Conservation (phyloP, 1,140 invertebrate genomes). For the Platorchestia sp. region DNA sequence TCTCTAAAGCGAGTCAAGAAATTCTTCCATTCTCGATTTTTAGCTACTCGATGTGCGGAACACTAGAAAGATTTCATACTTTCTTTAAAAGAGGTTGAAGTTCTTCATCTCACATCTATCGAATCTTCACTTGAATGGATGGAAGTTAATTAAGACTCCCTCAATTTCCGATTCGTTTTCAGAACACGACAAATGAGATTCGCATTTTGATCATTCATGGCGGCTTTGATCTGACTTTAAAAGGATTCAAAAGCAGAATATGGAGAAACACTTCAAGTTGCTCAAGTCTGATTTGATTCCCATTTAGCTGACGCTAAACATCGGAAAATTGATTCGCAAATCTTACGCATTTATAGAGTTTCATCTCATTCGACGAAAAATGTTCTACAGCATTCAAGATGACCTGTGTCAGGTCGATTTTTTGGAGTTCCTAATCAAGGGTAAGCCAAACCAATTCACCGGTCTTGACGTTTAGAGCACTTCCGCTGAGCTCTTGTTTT, state of each 20-base stretch:
- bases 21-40: neutral
- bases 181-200: no score
- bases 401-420: neutral
- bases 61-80: neutral
- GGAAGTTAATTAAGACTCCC: no score
- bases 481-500: neutral
- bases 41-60: no score
- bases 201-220: no score
- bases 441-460: neutral
- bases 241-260: no score
- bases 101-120: neutral
- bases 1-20: neutral
- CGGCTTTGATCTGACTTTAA: no score
- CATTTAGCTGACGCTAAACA: neutral
- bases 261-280: no score
- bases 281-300: no score
- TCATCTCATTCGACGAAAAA: neutral
- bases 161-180: no score
- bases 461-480: neutral
- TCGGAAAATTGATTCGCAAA: neutral
- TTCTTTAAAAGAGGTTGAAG: neutral
- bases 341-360: neutral
- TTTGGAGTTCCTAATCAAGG: neutral
- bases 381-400: neutral
- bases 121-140: no score